Base-by-base conservation (phyloP, 1,140 invertebrate genomes). In the Psix sp. region DNA sequence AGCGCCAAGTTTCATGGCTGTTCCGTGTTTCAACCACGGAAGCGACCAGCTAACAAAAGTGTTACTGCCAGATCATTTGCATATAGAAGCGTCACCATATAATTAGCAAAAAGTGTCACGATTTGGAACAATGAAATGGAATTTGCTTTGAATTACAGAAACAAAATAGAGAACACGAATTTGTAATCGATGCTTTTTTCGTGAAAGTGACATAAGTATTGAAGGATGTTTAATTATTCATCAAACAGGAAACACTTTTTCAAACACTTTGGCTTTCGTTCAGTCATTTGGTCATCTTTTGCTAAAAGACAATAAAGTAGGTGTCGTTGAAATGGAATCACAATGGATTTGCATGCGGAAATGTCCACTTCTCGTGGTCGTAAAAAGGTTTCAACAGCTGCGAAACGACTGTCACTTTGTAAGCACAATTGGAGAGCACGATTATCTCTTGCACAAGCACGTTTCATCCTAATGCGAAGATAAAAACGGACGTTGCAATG, bases 1-100 rank as follows among this genome's bases (percentile, higher is more conserved):
- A 67, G 38, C 24, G 60, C 46, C 24, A 74, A 57, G 57, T 72
- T 67, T 68, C n/a, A n/a, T 62, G 49, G 67, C 49, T 56, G 52
- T 7, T 24, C 4, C 9, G 7, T 62, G 45, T 48, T 45, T 38
- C 39, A 63, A 65, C 65, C 68, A 24, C 65, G 39, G 68, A 60
- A 66, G 45, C n/a, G 20, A 11, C 29, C 51, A 24, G 45, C 39
- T 46, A 52, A 52, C 40, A 60, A 60, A 70, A 70, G 66, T 70
- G 66, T 60, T 60, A 54, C 40, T 48, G 43, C 52, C 60, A 7
- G 42, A 39, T 45, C 43, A 67, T 59, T 38, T 42, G 45, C 29
- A 51, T 43, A 51, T 16, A 51, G 36, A 33, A 9, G 39, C 36
- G 17, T 9, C 29, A 21, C 52, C 60, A 7, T 49, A 39, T 45